phyloP scores from a whole-genome alignment of 2,113 vertebrate genomes.

The Malurus alboscapulatus region DNA sequence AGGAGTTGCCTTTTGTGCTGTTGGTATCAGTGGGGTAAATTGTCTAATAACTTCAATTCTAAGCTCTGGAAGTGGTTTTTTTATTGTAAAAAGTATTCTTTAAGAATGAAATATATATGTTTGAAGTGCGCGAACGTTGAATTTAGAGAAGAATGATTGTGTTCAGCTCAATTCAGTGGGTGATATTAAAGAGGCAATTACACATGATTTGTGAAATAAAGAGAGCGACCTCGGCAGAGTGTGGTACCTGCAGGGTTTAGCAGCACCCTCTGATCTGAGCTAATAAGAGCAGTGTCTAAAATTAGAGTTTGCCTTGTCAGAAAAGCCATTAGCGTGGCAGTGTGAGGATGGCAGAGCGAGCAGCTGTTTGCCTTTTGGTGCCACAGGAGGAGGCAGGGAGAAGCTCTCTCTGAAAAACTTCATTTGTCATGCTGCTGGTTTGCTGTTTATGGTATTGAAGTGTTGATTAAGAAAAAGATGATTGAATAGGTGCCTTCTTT shows the following conservation, averaged over 20 bases:
- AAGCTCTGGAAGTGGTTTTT: neutral
- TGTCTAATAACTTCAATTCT: constrained; percentile 1
- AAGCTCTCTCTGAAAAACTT: neutral
- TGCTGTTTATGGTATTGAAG: neutral
- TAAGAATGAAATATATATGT: neutral
- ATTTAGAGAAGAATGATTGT: neutral
- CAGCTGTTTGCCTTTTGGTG: constrained; percentile 17
- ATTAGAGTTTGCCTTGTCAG: constrained; percentile 6
- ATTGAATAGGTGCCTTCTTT: neutral
- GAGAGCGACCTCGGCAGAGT: neutral
- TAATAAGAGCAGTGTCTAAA: constrained; percentile 17
- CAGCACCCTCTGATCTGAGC: constrained; percentile 31
- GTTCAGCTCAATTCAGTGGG: neutral
- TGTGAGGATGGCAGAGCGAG: neutral
- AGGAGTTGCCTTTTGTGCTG: neutral
- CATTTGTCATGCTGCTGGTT: neutral
- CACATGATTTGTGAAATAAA: constrained; percentile 46
- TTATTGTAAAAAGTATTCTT: neutral
- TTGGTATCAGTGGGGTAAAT: neutral
- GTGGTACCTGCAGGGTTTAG: constrained; percentile 26
- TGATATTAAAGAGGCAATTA: constrained; percentile 51
- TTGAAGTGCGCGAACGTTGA: neutral
- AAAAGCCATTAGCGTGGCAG: neutral
- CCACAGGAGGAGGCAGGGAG: neutral
- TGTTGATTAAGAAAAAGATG: neutral